Conservation (phyloP, 2,888 invertebrate genomes). For the Uropetala carovei region DNA sequence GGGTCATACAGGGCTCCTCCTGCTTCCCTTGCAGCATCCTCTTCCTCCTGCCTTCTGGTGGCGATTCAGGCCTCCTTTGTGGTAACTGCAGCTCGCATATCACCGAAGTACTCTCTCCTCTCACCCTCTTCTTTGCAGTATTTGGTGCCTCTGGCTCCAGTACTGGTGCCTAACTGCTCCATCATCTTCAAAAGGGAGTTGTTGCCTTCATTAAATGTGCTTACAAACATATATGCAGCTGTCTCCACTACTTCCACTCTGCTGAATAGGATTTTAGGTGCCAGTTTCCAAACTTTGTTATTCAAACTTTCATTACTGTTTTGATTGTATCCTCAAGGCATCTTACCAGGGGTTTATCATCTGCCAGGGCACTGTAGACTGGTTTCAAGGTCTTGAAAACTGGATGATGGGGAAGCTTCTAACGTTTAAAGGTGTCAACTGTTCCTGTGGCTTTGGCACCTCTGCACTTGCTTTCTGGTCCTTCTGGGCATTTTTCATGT, state of each 20-base stretch:
- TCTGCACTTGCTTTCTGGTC: constrained; percentile 65
- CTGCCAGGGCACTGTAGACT: background rate
- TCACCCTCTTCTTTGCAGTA: background rate
- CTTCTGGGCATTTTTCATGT: constrained; percentile 66
- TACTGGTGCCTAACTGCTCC: background rate
- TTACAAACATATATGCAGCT: no score
- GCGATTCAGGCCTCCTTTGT: no score
- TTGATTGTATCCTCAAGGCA: background rate
- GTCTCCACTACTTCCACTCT: background rate
- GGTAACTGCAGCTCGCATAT: background rate
- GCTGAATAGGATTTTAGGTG: background rate
- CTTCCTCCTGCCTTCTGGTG: no score
- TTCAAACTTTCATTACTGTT: background rate
- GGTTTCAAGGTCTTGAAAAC: background rate
- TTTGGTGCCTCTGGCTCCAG: no score
- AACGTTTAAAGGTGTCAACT: background rate
- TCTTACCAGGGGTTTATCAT: background rate
- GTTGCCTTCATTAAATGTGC: no score
- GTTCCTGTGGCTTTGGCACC: background rate
- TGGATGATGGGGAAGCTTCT: no score
- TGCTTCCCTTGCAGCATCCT: no score
- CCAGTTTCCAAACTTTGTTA: background rate
- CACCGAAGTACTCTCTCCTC: background rate
- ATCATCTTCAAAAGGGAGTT: no score
- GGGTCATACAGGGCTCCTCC: no score